Percentiles rank a stretch among this genome's conserved stretches.
Evolutionary conservation across 1,140 invertebrate genomes (phyloP).

Genomic region (Gonatopus flavifemur): DNA sequence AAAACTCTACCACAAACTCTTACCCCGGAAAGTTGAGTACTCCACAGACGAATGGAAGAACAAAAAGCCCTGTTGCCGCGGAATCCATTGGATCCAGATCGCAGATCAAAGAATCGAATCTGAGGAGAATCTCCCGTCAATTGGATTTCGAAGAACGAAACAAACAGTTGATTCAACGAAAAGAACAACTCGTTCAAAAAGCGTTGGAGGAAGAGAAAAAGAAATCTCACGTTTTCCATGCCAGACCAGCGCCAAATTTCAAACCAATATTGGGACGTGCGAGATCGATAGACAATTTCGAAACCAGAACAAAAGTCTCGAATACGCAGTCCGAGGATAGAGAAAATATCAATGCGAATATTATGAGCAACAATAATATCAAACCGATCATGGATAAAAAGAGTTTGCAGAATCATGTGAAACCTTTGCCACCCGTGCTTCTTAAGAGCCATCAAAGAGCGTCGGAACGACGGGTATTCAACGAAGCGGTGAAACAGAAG

Average conservation of each 20-base stretch:
- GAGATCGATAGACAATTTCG: constrained; percentile 9
- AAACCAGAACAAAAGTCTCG: constrained; percentile 48
- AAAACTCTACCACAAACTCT: constrained; percentile 43
- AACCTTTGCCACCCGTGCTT: constrained; percentile 28
- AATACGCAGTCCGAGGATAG: constrained; percentile 59
- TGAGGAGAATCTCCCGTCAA: constrained; percentile 32
- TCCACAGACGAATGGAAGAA: no score
- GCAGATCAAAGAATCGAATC: constrained; percentile 1
- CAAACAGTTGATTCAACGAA: constrained; percentile 49
- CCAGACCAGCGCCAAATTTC: constrained; percentile 55
- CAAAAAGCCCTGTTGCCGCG: no score
- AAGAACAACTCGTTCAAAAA: constrained; percentile 59
- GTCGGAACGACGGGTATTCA: constrained; percentile 41
- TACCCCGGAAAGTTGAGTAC: no score
- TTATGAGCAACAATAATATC: constrained; percentile 24
- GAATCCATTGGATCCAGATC: background rate
- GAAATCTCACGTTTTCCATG: constrained; percentile 54
- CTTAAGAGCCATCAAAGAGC: constrained; percentile 48
- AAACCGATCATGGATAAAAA: background rate
- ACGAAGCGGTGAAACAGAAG: constrained; percentile 46
- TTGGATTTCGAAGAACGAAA: constrained; percentile 63
- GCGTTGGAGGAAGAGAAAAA: constrained; percentile 51
- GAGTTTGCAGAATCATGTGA: background rate
- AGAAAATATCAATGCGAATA: constrained; percentile 48
- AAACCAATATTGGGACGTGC: constrained; percentile 39